Evolutionary conservation across 1,140 invertebrate genomes (phyloP).

Genomic region (Pseudomyrmex flavicornis): DNA sequence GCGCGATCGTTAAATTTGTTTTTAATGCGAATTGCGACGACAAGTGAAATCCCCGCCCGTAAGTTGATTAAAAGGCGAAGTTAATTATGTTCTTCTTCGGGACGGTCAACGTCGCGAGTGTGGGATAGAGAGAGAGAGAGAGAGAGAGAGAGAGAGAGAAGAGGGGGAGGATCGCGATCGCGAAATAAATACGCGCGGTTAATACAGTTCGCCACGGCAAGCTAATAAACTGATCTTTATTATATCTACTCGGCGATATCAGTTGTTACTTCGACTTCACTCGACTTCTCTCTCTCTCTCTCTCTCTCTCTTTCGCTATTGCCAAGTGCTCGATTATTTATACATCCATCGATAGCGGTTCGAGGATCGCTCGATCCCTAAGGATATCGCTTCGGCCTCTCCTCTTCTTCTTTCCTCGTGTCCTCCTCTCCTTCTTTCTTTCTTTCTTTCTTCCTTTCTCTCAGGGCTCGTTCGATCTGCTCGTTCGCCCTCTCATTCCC

Average conservation of each 20-base stretch:
- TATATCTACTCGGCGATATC: background rate
- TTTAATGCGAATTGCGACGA: slow-evolving; percentile 3
- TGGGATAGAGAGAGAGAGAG: background rate
- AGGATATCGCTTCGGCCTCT: slow-evolving; percentile 61
- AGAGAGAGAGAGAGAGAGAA: no score
- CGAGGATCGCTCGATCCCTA: slow-evolving; percentile 63
- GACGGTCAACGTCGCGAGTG: no score
- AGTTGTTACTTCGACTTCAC: slow-evolving; percentile 2
- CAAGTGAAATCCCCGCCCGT: background rate
- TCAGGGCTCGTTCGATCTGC: slow-evolving; percentile 14
- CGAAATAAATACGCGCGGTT: slow-evolving; percentile 2
- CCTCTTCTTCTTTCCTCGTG: background rate
- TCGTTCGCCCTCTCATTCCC: slow-evolving; percentile 65
- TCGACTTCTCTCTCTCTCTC: no score
- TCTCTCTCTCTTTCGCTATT: background rate
- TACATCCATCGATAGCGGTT: slow-evolving; percentile 53
- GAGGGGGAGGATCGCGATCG: no score
- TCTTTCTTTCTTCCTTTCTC: slow-evolving; percentile 48
- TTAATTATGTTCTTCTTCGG: slow-evolving; percentile 2
- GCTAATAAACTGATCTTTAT: background rate
- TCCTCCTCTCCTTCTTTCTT: background rate
- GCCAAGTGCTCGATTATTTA: slow-evolving; percentile 43
- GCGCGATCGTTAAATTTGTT: background rate
- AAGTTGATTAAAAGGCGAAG: background rate
- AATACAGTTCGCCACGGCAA: background rate